A percentile compares a stretch with the other conserved stretches of the same genome.
These are phyloP conservation scores for Pteronotus mesoamericanus DNA, from an alignment of 2,797 vertebrate species.

Conservation along the genomic window DNA sequence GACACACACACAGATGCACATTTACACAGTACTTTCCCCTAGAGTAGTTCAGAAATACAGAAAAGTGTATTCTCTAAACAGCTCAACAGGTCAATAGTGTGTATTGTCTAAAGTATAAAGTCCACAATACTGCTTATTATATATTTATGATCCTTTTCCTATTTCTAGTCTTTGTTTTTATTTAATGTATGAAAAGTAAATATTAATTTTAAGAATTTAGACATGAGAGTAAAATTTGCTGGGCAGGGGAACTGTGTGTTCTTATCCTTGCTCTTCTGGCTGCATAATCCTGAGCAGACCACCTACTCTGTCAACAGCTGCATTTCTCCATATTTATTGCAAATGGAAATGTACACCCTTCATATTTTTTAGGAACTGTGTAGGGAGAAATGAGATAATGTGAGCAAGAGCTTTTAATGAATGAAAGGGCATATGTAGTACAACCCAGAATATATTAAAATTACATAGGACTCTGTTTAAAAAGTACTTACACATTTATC, in stretches of 20 bases:
- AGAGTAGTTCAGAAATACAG: background rate
- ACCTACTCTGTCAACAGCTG: background rate
- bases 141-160: background rate
- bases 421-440: background rate
- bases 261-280: background rate
- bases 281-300: background rate
- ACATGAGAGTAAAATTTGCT: background rate
- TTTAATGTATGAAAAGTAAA: background rate
- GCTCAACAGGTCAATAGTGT: background rate
- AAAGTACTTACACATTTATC: background rate
- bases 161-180: background rate
- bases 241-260: background rate
- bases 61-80: background rate
- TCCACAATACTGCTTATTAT: background rate
- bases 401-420: background rate
- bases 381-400: background rate
- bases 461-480: background rate
- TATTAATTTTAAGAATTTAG: background rate
- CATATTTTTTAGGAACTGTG: background rate
- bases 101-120: background rate
- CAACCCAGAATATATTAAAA: background rate
- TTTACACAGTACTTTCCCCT: background rate
- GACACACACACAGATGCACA: background rate
- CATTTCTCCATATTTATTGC: background rate
- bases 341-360: background rate